Evolutionary conservation across 2,888 invertebrate species (phyloP).

Genomic region (Electrophaes corylata): DNA sequence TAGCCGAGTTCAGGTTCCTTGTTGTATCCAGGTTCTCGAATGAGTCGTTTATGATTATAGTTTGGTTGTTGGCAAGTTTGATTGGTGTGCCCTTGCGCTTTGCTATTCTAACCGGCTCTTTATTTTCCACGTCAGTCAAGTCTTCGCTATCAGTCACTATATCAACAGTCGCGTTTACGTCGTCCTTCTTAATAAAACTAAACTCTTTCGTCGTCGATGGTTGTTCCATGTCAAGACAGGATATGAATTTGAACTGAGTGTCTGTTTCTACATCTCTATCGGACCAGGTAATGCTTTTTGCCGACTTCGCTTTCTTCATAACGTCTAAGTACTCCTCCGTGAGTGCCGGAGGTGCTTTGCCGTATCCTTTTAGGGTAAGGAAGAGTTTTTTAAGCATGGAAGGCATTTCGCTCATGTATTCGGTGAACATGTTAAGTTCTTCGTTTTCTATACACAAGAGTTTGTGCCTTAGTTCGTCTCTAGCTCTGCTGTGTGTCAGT

Average conservation of each 20-base stretch:
- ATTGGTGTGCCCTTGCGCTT: slow-evolving; percentile 76
- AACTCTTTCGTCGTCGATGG: slow-evolving; percentile 55
- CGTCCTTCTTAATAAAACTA: slow-evolving; percentile 43
- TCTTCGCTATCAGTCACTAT: slow-evolving; percentile 70
- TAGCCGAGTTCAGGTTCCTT: slow-evolving; percentile 63
- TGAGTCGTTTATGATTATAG: slow-evolving; percentile 75
- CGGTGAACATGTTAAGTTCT: slow-evolving; percentile 79
- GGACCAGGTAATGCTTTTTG: slow-evolving; percentile 85
- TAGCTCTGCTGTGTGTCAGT: slow-evolving; percentile 68
- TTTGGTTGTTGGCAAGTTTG: slow-evolving; percentile 68
- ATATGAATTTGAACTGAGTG: slow-evolving; percentile 63
- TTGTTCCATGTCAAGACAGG: slow-evolving; percentile 61
- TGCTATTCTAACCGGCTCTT: slow-evolving; percentile 47
- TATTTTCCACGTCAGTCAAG: slow-evolving; percentile 64
- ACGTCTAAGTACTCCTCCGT: slow-evolving; percentile 84
- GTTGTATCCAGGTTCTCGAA: slow-evolving; percentile 66
- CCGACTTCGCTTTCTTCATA: slow-evolving; percentile 84
- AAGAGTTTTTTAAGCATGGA: slow-evolving; percentile 84
- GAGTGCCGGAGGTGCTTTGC: slow-evolving; percentile 82
- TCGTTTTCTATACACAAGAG: slow-evolving; percentile 71
- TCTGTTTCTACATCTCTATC: slow-evolving; percentile 69
- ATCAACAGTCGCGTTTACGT: slow-evolving; percentile 52
- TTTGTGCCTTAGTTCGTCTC: slow-evolving; percentile 64
- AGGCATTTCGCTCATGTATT: slow-evolving; percentile 80
- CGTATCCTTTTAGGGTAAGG: slow-evolving; percentile 84